Evolutionary conservation across 2,888 invertebrate species (phyloP), one percentile per base, ranked within the genome.

Genomic region (Hypselothyrea guttata): DNA sequence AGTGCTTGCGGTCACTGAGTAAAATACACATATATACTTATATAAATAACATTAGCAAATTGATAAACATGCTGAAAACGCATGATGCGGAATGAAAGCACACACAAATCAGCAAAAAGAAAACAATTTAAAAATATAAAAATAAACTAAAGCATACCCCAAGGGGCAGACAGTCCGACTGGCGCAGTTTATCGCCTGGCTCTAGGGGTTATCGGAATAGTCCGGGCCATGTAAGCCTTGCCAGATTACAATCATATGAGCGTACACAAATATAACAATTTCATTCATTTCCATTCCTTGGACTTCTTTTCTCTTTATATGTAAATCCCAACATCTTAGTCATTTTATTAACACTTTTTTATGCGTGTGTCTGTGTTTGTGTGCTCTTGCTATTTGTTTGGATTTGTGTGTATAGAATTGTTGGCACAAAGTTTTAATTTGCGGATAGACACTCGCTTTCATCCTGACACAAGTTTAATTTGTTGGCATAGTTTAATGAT

Each of bases 381-480:
- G 35, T 57, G 44, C 38, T 41, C n/a, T 49, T 53, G 54, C 45
- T 56, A 62, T 66, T 49, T 61, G 48, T 61, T 42, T 60, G 64
- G 51, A 67, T 65, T 77, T 68, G 53, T 62, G 59, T 68, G 58
- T 48, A 74, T n/a, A n/a, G n/a, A 75, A 78, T 71, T 69, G 78
- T 69, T 75, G 56, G 35, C 28, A 28, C 4, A 60, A 73, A 76
- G 55, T 76, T 70, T 65, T 76, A 66, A 72, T 70, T 79, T 74
- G 52, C 44, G 33, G 44, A 55, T 51, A 22, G 15, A 12, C 40
- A 40, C 16, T 34, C 30, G 34, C 40, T 44, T 68, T 46, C 12
- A n/a, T 28, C 27, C 42, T 42, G 27, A 18, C 37, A 7, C 15
- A 30, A 54, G 37, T 12, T 52, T 56, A 35, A 22, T 38, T 58